Conservation (phyloP, 2,888 invertebrate genomes). For the Homarus gammarus region DNA sequence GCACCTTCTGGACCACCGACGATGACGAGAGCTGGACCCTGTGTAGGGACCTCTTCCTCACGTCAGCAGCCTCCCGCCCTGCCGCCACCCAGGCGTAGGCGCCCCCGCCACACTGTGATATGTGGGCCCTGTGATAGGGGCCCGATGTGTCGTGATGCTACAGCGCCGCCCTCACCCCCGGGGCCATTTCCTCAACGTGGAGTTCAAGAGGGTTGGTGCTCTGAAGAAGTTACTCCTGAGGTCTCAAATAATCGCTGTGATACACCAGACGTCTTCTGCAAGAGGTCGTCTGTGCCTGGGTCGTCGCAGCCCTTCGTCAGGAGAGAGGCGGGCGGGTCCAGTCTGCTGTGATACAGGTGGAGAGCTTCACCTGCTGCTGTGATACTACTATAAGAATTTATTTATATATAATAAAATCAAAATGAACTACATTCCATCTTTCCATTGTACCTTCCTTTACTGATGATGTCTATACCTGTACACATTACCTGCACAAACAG, state of each 20-base stretch:
- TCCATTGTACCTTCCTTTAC: background rate
- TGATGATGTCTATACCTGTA: too few species aligned
- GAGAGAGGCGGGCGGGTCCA: background rate
- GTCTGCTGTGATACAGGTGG: conserved; percentile 49
- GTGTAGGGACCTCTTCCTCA: conserved; percentile 58
- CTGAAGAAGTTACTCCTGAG: conserved; percentile 4
- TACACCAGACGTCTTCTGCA: conserved; percentile 37
- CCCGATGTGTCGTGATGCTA: conserved; percentile 43
- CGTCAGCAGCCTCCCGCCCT: background rate
- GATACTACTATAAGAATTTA: conserved; percentile 40
- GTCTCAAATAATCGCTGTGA: conserved; percentile 32
- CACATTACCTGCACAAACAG: too few species aligned
- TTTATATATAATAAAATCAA: conserved; percentile 49
- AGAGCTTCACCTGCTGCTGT: conserved; percentile 25
- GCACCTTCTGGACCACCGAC: conserved; percentile 73
- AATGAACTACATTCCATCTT: conserved; percentile 28
- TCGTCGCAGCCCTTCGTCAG: background rate
- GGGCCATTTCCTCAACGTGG: background rate
- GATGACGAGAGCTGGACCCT: conserved; percentile 59
- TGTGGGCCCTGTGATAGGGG: conserved; percentile 44
- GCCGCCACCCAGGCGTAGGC: conserved; percentile 30
- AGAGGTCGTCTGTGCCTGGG: conserved; percentile 42
- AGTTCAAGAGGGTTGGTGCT: background rate
- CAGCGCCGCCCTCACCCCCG: conserved; percentile 23
- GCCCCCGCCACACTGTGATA: conserved; percentile 15